Base-by-base conservation (phyloP, 2,888 invertebrate genomes). In the Dicyrtomina minuta region DNA sequence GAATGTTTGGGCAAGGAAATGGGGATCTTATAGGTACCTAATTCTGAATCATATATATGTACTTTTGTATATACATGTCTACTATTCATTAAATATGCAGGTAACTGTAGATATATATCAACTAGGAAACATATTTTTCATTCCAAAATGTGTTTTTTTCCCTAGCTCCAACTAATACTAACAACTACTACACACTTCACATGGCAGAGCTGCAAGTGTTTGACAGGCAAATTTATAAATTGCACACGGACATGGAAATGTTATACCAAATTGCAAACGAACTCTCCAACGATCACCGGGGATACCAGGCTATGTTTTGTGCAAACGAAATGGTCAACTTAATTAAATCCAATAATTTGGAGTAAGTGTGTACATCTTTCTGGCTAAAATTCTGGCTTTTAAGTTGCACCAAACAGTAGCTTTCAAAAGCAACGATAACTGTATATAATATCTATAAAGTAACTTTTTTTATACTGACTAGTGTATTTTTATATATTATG, bases 311-410 rank as follows among this genome's bases (percentile, higher is more conserved):
- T 0, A 77, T 85, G 72, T 83, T 83, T 74, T 79, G 82, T 15
- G 83, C 82, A 2, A 84, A 85, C 78, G 80, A 81, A 67, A 82
- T 85, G 78, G 79, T 84, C 49, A 85, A 84, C 71, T 74, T 77
- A 10, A 79, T 83, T 64, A 79, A 80, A 59, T 76, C 77, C 0
- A 78, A 74, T 12, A 78, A 82, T 60, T 59, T 68, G 72, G 74
- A 60, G 77, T 77, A 49, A 72, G 70, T 65, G 68, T n/a, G n/a
- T n/a, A n/a, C n/a, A n/a, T n/a, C n/a, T n/a, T n/a, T n/a, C n/a
- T n/a, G n/a, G n/a, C n/a, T n/a, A n/a, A n/a, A n/a, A n/a, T n/a
- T n/a, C n/a, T n/a, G n/a, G n/a, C n/a, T n/a, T n/a, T n/a, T n/a
- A n/a, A n/a, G n/a, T n/a, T n/a, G n/a, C n/a, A n/a, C n/a, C n/a